These are phyloP conservation scores for Anoncus sp. DNA, from an alignment of 2,888 invertebrate species.

Conservation along the genomic window DNA sequence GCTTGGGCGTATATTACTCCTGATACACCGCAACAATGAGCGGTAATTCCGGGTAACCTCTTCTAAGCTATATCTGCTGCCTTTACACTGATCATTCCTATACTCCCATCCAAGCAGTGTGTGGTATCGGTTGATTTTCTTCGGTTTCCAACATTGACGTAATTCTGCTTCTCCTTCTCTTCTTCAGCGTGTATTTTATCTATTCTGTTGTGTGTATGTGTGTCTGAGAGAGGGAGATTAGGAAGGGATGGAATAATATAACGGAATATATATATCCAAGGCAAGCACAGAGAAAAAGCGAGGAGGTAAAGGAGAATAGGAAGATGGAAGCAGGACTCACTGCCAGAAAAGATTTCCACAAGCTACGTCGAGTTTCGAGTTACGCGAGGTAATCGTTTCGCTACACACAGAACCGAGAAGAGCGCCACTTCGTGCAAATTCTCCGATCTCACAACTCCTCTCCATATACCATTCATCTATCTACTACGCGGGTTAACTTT, in stretches of 20 bases:
- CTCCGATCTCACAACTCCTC: conserved; percentile 43
- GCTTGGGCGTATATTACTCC: conserved; percentile 29
- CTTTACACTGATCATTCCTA: conserved; percentile 22
- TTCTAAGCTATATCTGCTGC: conserved; percentile 9
- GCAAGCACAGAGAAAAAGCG: not conserved
- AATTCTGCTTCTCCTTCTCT: conserved; percentile 15
- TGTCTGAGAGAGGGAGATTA: not conserved
- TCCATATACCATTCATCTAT: not conserved
- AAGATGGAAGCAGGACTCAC: conserved; percentile 34
- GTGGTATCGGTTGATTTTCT: conserved; percentile 18
- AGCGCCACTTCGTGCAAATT: conserved; percentile 57
- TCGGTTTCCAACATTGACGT: conserved; percentile 33
- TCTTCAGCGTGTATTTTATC: conserved; percentile 9
- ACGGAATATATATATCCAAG: conserved; percentile 48
- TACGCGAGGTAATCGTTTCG: conserved; percentile 72
- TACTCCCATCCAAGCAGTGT: not conserved
- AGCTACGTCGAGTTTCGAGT: conserved; percentile 77
- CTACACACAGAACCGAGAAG: conserved; percentile 47
- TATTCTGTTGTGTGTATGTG: conserved; percentile 1
- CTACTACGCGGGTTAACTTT: conserved; percentile 40
- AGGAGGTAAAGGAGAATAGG: conserved; percentile 10
- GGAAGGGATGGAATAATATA: conserved; percentile 46
- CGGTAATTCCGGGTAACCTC: conserved; percentile 24
- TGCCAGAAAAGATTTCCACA: conserved; percentile 57
- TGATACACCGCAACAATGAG: conserved; percentile 37